phyloP scores from a whole-genome alignment of 2,113 vertebrate species.

The Corynorhinus townsendii region DNA sequence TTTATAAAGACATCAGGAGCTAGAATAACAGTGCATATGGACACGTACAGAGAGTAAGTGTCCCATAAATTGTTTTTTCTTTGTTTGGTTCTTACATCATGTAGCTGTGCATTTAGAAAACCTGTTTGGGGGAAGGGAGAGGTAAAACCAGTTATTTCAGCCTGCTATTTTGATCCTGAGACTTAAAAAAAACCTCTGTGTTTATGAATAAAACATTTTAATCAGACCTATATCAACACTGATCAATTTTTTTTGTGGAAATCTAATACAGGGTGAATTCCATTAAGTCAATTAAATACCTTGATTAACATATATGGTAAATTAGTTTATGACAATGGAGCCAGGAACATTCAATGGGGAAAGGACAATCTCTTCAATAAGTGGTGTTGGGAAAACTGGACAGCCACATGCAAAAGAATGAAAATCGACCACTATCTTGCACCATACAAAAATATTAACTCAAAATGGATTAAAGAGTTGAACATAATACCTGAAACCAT shows the following conservation, averaged over 20 bases:
- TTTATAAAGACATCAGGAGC: not conserved
- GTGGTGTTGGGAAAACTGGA: not conserved
- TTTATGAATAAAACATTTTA: slow-evolving; percentile 63
- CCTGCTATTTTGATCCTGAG: slow-evolving; percentile 5
- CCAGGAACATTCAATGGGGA: not conserved
- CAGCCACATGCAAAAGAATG: not conserved
- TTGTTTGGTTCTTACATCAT: not conserved
- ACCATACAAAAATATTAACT: not conserved
- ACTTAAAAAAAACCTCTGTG: not conserved
- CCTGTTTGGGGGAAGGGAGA: not conserved
- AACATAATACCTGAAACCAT: not conserved
- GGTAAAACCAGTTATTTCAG: not conserved
- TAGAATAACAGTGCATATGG: rapidly evolving
- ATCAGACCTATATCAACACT: slow-evolving; percentile 30
- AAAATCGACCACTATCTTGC: not conserved
- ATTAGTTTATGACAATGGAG: not conserved
- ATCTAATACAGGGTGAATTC: not conserved
- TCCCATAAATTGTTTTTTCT: not conserved
- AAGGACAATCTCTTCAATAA: not conserved
- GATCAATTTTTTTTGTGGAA: not conserved
- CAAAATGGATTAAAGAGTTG: not conserved
- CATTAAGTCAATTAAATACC: slow-evolving; percentile 37
- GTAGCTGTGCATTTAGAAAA: not conserved
- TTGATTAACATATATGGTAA: not conserved
- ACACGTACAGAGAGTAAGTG: not conserved